These are phyloP conservation scores for Dendroctonus ponderosae DNA, from an alignment of 1,140 invertebrate genomes.

Conservation along the genomic window DNA sequence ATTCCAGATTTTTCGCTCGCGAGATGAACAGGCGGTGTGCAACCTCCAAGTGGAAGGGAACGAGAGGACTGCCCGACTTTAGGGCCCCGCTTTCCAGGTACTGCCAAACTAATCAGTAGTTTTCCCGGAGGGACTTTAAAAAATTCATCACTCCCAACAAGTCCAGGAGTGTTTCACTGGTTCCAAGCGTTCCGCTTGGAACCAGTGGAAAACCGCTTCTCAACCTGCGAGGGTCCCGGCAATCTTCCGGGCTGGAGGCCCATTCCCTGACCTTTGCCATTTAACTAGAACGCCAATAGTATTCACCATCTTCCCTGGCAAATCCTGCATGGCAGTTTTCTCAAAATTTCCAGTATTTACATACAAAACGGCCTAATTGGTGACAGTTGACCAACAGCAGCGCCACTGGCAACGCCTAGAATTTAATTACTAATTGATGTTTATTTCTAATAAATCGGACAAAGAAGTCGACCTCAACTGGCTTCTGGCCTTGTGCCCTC, in stretches of 20 bases:
- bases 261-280: constrained; percentile 14
- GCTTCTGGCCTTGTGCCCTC: too few species aligned
- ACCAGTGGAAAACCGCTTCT: too few species aligned
- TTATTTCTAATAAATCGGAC: too few species aligned
- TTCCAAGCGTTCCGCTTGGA: too few species aligned
- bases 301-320: background rate
- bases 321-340: background rate
- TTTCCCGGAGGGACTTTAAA: too few species aligned
- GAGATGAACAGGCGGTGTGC: constrained; percentile 10
- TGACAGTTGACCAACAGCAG: constrained; percentile 17
- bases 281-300: constrained; percentile 5
- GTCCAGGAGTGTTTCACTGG: too few species aligned
- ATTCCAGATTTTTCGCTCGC: background rate
- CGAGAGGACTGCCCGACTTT: constrained; percentile 8
- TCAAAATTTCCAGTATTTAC: background rate
- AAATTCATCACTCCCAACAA: too few species aligned
- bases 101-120: too few species aligned
- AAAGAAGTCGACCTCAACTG: too few species aligned
- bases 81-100: constrained; percentile 29
- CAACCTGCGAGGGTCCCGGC: too few species aligned
- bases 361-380: background rate
- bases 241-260: background rate
- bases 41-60: background rate
- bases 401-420: constrained; percentile 25
- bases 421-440: constrained; percentile 11